Evolutionary conservation across 2,797 vertebrate species (phyloP), one percentile per base, ranked within the genome.

Genomic region (Aeoliscus strigatus): DNA sequence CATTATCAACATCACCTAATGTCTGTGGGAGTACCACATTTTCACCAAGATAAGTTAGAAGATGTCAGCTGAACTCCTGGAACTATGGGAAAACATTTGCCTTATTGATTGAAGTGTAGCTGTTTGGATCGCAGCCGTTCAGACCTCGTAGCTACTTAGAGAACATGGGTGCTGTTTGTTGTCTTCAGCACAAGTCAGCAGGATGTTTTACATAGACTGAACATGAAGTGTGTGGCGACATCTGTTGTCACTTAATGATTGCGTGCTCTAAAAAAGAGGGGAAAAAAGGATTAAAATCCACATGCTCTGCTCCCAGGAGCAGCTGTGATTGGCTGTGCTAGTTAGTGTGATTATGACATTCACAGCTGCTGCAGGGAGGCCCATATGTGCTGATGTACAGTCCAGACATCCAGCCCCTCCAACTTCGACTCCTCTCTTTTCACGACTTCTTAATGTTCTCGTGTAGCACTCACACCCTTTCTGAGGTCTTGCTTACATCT

Each of bases 281-380:
- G 36, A 27, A 16, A 16, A 0, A 0, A 5, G 27, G 12, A 12
- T 3, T 12, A 51, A 50, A 64, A 59, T 32, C 45, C 58, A 30
- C 52, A 8, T 21, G 38, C 17, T 16, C 16, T 42, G 38, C 49
- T 67, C 54, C 51, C 51, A 12, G 6, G 54, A 68, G 51, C 72
- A 43, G 56, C 58, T 52, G 39, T 54, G 68, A 64, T 53, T 60
- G 50, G 66, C 29, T 5, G 29, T 3, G n/a, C 48, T 55, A 44
- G 57, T 66, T 41, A 33, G 55, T 64, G 63, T 58, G 53, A 70
- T 68, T 42, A 56, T 67, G 60, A 60, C 54, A 38, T 64, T 50
- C 54, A 48, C 77, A 73, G 67, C 70, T 73, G 77, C 64, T 75
- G 52, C 54, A 39, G n/a, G n/a, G 56, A 70, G 65, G 41, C 58